phyloP scores from a whole-genome alignment of 2,797 vertebrate species.

The Pantherophis alleghaniensis region DNA sequence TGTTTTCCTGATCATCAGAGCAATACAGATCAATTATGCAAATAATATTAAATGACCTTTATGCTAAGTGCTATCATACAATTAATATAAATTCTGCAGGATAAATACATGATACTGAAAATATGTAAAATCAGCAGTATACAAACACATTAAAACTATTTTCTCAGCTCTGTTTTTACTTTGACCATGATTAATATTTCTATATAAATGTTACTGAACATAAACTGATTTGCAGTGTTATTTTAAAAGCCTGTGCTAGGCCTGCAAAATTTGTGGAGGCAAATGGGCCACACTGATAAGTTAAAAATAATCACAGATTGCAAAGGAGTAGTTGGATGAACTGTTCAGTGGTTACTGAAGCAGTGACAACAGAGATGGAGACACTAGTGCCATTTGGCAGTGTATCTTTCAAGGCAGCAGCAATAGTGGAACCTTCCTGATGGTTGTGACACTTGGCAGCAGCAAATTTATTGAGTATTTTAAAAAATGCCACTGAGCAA shows the following conservation, averaged over 20 bases:
- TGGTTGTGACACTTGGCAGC: neutral
- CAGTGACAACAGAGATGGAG: neutral
- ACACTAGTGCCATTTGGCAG: neutral
- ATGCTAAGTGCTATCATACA: neutral
- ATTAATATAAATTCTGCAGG: neutral
- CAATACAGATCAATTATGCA: neutral
- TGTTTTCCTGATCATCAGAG: neutral
- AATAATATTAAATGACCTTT: neutral
- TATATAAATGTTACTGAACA: neutral
- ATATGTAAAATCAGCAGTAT: neutral
- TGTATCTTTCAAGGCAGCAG: neutral
- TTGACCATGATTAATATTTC: neutral
- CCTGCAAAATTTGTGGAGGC: neutral
- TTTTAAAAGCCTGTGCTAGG: neutral
- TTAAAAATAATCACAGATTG: neutral
- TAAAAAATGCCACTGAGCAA: neutral
- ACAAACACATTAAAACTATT: neutral
- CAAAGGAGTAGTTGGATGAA: neutral
- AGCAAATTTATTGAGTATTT: neutral
- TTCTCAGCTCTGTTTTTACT: neutral
- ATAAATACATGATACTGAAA: neutral
- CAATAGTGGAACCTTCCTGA: neutral
- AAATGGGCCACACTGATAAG: neutral
- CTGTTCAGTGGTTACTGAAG: neutral
- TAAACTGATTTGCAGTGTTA: neutral